Percentiles rank a stretch among this genome's conserved stretches.
These are phyloP conservation scores for Lasiommata megera DNA, from an alignment of 2,888 invertebrate species.

Conservation along the genomic window DNA sequence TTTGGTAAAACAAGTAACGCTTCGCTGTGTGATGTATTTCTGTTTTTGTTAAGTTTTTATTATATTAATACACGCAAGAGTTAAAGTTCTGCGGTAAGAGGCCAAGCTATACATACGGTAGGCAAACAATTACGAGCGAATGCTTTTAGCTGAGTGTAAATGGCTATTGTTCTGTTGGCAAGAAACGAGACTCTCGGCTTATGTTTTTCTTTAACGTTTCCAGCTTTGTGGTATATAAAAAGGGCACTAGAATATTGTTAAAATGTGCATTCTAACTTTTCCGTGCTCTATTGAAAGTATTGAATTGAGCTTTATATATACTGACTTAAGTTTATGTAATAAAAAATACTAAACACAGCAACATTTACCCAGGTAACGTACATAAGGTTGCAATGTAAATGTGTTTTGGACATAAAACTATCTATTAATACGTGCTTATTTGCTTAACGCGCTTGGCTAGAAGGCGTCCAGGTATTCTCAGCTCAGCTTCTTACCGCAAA, in stretches of 20 bases:
- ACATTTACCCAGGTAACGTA: too few relatives aligned
- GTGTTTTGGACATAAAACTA: too few relatives aligned
- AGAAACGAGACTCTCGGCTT: conserved; percentile 13
- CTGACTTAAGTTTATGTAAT: too few relatives aligned
- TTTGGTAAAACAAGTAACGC: too few relatives aligned
- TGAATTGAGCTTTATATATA: too few relatives aligned
- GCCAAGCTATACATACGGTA: conserved; percentile 41
- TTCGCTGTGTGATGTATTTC: background rate
- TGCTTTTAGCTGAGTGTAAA: conserved; percentile 54
- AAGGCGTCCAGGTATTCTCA: too few relatives aligned
- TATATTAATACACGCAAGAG: background rate
- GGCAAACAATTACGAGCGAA: conserved; percentile 58
- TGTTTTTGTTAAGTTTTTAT: background rate
- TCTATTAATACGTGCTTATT: too few relatives aligned
- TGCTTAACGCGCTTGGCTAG: too few relatives aligned
- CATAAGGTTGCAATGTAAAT: too few relatives aligned
- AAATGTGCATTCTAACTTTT: background rate
- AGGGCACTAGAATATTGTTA: background rate
- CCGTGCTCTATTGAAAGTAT: too few relatives aligned
- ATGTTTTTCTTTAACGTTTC: background rate
- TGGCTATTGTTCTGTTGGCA: conserved; percentile 54
- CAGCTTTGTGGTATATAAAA: conserved; percentile 6
- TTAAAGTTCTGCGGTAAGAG: conserved; percentile 45
- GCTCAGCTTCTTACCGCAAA: too few relatives aligned
- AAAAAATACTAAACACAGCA: too few relatives aligned